phyloP scores from a whole-genome alignment of 2,888 invertebrate species.

The Candidula unifasciata region DNA sequence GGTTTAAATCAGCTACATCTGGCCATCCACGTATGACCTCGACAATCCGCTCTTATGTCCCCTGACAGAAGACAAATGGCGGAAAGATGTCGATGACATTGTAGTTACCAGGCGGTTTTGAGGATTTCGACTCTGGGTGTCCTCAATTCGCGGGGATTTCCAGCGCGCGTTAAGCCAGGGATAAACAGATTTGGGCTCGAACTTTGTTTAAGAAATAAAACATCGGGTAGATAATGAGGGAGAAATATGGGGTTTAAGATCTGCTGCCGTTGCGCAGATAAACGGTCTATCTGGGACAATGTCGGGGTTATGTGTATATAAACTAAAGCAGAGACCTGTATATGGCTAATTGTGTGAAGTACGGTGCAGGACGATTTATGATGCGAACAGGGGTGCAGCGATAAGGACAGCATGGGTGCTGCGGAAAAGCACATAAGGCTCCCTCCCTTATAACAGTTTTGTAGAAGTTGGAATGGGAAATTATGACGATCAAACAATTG shows the following conservation, averaged over 20 bases:
- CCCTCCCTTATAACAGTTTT: too few relatives aligned
- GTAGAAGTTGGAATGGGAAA: too few relatives aligned
- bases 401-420: too few relatives aligned
- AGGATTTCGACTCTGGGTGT: background rate
- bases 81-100: background rate
- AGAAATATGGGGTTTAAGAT: background rate
- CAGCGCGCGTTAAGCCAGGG: background rate
- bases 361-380: background rate
- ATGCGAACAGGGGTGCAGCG: too few relatives aligned
- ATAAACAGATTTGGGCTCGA: background rate
- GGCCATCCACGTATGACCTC: background rate
- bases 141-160: background rate
- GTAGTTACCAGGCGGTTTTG: background rate
- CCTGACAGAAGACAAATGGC: slow-evolving; percentile 3
- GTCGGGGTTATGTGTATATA: too few relatives aligned
- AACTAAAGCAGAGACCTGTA: too few relatives aligned
- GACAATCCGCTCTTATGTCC: background rate
- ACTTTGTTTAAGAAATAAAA: background rate
- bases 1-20: background rate
- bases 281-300: background rate
- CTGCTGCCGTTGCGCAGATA: background rate
- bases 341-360: too few relatives aligned
- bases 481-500: too few relatives aligned
- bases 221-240: too few relatives aligned
- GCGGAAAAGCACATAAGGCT: too few relatives aligned